Base-by-base conservation (phyloP, 2,888 invertebrate species). In the Galeruca laticollis region DNA sequence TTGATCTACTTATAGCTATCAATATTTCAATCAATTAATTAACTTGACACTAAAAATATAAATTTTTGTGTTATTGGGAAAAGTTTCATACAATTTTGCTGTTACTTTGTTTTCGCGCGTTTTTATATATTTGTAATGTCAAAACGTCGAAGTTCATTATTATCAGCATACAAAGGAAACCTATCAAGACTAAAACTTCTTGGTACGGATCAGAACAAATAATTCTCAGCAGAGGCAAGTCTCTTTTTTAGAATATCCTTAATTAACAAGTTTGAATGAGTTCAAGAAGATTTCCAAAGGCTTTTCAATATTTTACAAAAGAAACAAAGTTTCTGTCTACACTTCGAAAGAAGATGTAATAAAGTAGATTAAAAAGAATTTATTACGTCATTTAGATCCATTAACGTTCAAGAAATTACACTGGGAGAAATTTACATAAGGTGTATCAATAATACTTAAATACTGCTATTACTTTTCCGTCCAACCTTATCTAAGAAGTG, bases 361-460 rank as follows among this genome's bases (percentile, higher is more conserved):
- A 75, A 79, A 79, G 77, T 75, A 77, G 77, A 79, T 79, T 80
- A 78, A 78, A 76, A 75, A 77, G 77, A 72, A 77, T 78, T 79
- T 75, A 78, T 78, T 78, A 76, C 76, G 72, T 68, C 71, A 74
- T 71, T 76, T 71, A 75, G 76, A 78, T 77, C 76, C 76, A 77
- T 77, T 77, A 75, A 74, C 70, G 76, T 74, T 72, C 71, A 68
- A 75, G 73, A 75, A 76, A 76, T 76, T 76, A 73, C 71, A 73
- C 75, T 47, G 3, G 6, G 15, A 47, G 15, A 47, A 47, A 47
- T 47, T 47, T 9, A 47, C 6, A 1, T 47, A 47, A 47, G 18
- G 2, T 15, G 4, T 43, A 6, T 5, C 15, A 47, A 15, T 15
- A 47, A 15, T 47, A 47, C 15, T 47, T 18, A 15, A 47, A 15